Percentiles rank a stretch among this genome's conserved stretches.
phyloP scores from a whole-genome alignment of 2,797 vertebrate species.

The Semotilus atromaculatus region DNA sequence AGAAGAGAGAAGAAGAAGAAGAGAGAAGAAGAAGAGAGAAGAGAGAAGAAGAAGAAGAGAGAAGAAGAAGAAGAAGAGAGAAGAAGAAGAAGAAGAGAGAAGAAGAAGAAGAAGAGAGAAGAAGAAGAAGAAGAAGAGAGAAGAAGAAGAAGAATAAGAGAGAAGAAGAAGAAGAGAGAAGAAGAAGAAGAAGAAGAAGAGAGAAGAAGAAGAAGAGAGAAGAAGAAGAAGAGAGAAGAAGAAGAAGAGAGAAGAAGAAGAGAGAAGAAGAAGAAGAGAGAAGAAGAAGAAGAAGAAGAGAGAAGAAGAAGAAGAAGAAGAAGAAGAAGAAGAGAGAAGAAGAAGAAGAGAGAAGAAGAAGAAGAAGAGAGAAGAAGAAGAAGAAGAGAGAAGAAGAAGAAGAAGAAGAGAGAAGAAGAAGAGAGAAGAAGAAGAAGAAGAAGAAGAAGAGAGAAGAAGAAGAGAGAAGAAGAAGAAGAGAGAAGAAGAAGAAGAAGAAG shows the following conservation, averaged over 20 bases:
- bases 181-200: not conserved
- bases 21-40: not conserved
- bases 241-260: not conserved
- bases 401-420: not conserved
- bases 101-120: not conserved
- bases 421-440: not conserved
- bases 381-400: not conserved
- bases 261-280: not conserved
- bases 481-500: not conserved
- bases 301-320: not conserved
- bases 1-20: not conserved
- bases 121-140: not conserved
- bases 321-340: not conserved
- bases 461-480: not conserved
- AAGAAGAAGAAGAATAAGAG: not conserved
- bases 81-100: not conserved
- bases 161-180: not conserved
- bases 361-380: not conserved
- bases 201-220: not conserved
- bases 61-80: not conserved
- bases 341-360: not conserved
- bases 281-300: not conserved
- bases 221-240: not conserved
- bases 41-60: not conserved
- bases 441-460: not conserved